Evolutionary conservation across 2,113 vertebrate genomes (phyloP).

Genomic region (Beaufortia kweichowensis): DNA sequence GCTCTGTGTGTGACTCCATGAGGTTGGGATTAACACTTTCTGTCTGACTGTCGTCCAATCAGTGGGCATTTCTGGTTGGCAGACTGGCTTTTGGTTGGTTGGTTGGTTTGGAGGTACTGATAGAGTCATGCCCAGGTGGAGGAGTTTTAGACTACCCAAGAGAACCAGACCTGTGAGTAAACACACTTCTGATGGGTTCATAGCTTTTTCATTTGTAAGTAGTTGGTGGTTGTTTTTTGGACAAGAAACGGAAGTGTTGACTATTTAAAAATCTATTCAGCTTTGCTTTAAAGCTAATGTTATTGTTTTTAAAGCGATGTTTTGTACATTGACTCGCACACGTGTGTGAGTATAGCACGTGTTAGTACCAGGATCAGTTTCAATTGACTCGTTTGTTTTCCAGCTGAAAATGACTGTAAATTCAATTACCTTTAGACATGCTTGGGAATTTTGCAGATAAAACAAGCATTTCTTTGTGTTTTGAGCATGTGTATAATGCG

Average conservation of each 20-base stretch:
- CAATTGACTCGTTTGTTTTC: neutral
- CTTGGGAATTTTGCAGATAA: neutral
- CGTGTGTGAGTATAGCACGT: neutral
- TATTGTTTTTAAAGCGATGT: neutral
- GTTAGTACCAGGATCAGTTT: neutral
- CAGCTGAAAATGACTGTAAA: neutral
- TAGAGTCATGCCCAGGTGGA: slow-evolving; percentile 52
- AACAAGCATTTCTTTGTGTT: neutral
- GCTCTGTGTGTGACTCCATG: neutral
- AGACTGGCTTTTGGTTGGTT: slow-evolving; percentile 27
- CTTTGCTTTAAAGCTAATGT: too few relatives aligned
- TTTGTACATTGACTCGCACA: neutral
- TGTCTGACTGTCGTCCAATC: slow-evolving; percentile 35
- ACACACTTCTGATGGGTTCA: neutral
- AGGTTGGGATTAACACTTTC: neutral
- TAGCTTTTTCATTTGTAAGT: neutral
- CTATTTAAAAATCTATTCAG: too few relatives aligned
- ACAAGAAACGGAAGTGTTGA: neutral
- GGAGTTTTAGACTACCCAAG: slow-evolving; percentile 46
- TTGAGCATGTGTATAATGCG: neutral
- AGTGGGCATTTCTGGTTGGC: slow-evolving; percentile 4
- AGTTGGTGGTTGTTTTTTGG: neutral
- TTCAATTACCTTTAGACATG: neutral
- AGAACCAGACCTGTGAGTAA: slow-evolving; percentile 53
- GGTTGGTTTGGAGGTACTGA: slow-evolving; percentile 22